Evolutionary conservation across 2,113 vertebrate genomes (phyloP).

Genomic region (Melanostigma gelatinosum): DNA sequence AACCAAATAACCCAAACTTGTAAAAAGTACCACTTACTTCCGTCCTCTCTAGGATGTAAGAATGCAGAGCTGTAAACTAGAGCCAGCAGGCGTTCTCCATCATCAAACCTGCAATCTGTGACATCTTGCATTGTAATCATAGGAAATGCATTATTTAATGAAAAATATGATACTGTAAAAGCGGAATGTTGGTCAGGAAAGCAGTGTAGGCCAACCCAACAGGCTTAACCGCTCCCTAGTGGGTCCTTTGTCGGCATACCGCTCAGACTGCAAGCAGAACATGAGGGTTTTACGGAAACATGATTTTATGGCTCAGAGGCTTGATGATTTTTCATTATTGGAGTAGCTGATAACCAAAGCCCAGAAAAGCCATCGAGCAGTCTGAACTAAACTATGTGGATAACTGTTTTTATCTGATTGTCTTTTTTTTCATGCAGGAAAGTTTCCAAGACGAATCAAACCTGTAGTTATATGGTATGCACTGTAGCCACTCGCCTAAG

Average conservation of each 20-base stretch:
- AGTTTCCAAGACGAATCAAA: not conserved
- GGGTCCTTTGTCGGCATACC: not conserved
- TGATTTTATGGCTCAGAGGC: constrained; percentile 4
- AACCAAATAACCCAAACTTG: not conserved
- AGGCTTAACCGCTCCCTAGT: not conserved
- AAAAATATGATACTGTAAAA: not conserved
- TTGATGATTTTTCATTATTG: not conserved
- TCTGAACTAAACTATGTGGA: not conserved
- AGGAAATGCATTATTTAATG: not conserved
- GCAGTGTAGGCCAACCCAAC: not conserved
- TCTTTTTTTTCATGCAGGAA: no score
- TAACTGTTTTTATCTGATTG: not conserved
- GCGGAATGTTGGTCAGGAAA: not conserved
- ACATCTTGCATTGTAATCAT: not conserved
- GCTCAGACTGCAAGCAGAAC: not conserved
- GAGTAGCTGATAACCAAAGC: not conserved
- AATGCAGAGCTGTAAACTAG: not conserved
- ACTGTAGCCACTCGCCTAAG: no score
- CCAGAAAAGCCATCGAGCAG: not conserved
- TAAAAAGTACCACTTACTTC: not conserved
- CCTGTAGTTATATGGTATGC: no score
- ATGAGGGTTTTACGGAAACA: not conserved
- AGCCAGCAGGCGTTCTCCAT: not conserved
- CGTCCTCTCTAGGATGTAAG: not conserved
- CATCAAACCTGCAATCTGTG: not conserved